Base-by-base conservation (phyloP, 1,140 invertebrate genomes). In the Plectrocnemia conspersa region DNA sequence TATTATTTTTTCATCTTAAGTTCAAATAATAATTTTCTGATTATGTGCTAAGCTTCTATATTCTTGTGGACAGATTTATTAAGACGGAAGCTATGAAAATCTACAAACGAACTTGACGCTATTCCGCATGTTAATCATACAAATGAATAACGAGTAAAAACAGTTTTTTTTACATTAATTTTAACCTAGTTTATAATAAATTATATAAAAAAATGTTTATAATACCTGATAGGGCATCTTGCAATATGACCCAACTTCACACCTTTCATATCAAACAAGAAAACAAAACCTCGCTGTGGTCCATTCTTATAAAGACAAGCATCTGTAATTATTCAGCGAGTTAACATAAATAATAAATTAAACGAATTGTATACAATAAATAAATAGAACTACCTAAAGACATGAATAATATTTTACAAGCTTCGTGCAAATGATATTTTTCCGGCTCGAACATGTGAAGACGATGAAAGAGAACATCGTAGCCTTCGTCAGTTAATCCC, bases 251-350 rank as follows among this genome's bases (percentile, higher is more conserved):
- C 77, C 1, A 84, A 58, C 21, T 71, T 68, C 0, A 79, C 75
- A 0, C 78, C 79, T 56, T 74, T 66, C 79, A 83, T 82, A 63
- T 85, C 82, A 55, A 83, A 81, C 0, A 85, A 64, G 59, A 83
- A 79, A 19, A 83, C 71, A 27, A 80, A 73, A 1, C 82, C 80
- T 0, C 73, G 70, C 10, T 70, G 68, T 3, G 77, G 77, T 7
- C 80, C 80, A 0, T 76, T 64, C 29, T 68, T 67, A 53, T 71
- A 71, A 7, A 81, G 61, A 55, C 73, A 77, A 3, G 70, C 70
- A 60, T 81, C 75, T 77, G 71, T 13, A 68, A 71, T 53, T 40
- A 56, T 57, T 23, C 9, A 45, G 21, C 13, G 7, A 19, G 4
- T n/a, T 36, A 5, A 18, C 18, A 9, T 48, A 48, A 5, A 48